Percentiles rank a stretch among this genome's conserved stretches.
Evolutionary conservation across 2,113 vertebrate genomes (phyloP).

Genomic region (Sinocyclocheilus anophthalmus): DNA sequence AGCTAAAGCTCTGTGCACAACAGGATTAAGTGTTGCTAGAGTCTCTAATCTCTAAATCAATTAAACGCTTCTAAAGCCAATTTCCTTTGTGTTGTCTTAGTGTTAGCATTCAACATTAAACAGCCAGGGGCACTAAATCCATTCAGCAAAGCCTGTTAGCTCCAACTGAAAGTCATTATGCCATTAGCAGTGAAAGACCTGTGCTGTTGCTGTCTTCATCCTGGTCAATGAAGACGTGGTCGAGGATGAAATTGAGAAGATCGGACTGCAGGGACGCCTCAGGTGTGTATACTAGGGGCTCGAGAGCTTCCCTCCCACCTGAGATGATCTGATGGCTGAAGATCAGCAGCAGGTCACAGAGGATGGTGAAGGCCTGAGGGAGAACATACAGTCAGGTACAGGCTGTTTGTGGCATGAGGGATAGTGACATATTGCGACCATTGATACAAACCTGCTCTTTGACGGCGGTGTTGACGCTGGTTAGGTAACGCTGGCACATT

Average conservation of each 20-base stretch:
- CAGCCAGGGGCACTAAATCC: background rate
- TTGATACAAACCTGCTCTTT: conserved; percentile 89
- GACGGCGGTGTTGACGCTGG: conserved; percentile 97
- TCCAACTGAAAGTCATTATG: background rate
- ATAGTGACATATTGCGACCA: background rate
- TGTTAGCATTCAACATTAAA: conserved; percentile 11
- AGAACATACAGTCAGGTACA: conserved; percentile 4
- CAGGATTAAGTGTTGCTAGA: conserved; percentile 4
- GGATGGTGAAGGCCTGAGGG: conserved; percentile 94
- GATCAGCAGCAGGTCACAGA: conserved; percentile 98
- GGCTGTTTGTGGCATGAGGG: background rate
- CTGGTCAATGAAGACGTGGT: conserved; percentile 99
- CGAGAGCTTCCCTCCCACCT: conserved; percentile 92
- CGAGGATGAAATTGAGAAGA: conserved; percentile 95
- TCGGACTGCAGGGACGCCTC: conserved; percentile 95
- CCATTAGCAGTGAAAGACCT: conserved; percentile 60
- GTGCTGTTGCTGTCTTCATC: conserved; percentile 94
- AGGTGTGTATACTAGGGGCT: conserved; percentile 91
- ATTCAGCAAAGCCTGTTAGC: conserved; percentile 11
- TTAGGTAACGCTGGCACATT: conserved; percentile 99
- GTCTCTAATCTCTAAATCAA: conserved; percentile 18
- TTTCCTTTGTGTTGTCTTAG: conserved; percentile 1
- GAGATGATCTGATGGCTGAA: conserved; percentile 99
- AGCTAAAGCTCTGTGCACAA: conserved; percentile 8
- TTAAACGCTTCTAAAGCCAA: background rate